phyloP scores from a whole-genome alignment of 2,113 vertebrate species.

The Ceuthmochares aereus region DNA sequence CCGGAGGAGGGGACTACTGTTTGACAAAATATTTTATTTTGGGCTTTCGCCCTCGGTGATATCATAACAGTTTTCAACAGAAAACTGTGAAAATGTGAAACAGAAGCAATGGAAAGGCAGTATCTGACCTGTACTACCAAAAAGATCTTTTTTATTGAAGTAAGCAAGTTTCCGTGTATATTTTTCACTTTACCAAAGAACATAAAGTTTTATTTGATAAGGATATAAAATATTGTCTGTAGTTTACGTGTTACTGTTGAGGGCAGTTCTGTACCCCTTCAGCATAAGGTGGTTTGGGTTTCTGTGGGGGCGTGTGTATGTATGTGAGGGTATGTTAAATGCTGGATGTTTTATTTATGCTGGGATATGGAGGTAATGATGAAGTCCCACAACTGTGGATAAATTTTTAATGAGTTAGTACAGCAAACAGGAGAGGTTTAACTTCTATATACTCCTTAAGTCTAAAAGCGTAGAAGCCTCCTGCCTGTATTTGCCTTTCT shows the following conservation, averaged over 20 bases:
- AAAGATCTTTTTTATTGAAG: background rate
- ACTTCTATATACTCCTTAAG: background rate
- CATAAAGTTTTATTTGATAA: background rate
- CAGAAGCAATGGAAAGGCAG: background rate
- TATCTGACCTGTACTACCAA: background rate
- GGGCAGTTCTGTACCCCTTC: background rate
- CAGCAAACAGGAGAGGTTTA: background rate
- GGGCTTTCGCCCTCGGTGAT: background rate
- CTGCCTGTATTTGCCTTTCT: background rate
- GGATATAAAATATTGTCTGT: background rate
- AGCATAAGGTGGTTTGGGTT: background rate
- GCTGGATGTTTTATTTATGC: background rate
- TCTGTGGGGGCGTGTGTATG: too few species aligned
- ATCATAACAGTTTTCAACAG: background rate
- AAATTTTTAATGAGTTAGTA: background rate
- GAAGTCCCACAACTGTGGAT: background rate
- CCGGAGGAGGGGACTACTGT: rapidly evolving
- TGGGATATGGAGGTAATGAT: background rate
- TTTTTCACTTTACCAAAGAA: background rate
- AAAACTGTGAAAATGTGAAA: too few species aligned
- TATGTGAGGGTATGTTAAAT: background rate
- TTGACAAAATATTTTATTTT: background rate
- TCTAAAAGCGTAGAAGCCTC: background rate
- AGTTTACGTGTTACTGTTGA: background rate
- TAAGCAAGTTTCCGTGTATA: background rate